A percentile compares a stretch with the other conserved stretches of the same genome.
These are phyloP conservation scores for Bos taurus DNA, from an alignment of 2,113 vertebrate genomes.

Conservation along the genomic window DNA sequence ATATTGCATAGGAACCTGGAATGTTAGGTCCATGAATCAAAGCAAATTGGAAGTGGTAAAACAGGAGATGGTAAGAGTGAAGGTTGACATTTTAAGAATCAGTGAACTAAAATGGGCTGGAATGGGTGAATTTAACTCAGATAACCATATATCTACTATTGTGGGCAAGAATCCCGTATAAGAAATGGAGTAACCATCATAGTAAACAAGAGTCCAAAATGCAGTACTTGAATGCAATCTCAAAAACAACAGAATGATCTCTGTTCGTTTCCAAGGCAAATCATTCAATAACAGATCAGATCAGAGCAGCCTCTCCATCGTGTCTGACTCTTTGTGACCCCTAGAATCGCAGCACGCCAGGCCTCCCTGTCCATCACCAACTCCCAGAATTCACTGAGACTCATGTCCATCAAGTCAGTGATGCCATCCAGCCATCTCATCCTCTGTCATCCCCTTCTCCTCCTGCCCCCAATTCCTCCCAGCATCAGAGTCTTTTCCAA, in stretches of 20 bases:
- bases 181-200: background rate
- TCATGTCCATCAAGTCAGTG: too few relatives aligned
- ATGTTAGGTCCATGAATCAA: background rate
- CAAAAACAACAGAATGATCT: rapidly evolving
- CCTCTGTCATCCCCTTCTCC: too few relatives aligned
- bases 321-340: too few relatives aligned
- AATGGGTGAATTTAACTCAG: background rate
- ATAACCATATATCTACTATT: background rate
- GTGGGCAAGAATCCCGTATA: background rate
- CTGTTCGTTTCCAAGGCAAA: background rate
- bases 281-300: background rate
- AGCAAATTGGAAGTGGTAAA: background rate
- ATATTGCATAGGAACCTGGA: background rate
- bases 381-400: too few relatives aligned
- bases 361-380: too few relatives aligned
- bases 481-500: too few relatives aligned
- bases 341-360: too few relatives aligned
- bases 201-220: background rate
- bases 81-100: background rate
- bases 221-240: background rate
- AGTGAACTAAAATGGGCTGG: background rate
- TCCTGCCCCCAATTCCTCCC: too few relatives aligned
- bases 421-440: too few relatives aligned
- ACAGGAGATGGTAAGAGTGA: background rate
- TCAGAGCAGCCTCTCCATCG: too few relatives aligned